Evolutionary conservation across 2,888 invertebrate species (phyloP).

Genomic region (Netelia fuscicornis): DNA sequence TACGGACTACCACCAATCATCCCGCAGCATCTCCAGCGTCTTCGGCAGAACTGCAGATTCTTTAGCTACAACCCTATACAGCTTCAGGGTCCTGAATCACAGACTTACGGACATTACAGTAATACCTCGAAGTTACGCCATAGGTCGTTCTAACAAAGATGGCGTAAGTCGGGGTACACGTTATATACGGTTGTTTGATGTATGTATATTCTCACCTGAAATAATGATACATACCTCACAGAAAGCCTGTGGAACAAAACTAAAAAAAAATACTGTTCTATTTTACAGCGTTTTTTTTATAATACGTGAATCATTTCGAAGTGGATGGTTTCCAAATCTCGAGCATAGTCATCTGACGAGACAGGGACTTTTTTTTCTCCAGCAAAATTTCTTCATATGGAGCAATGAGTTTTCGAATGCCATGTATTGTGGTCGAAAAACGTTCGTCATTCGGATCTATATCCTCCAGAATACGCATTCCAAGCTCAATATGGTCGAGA

Average conservation of each 20-base stretch:
- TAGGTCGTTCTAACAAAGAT: background rate
- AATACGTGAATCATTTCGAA: background rate
- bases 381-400: background rate
- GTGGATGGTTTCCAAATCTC: background rate
- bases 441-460: background rate
- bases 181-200: background rate
- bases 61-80: no score
- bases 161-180: background rate
- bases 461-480: conserved; percentile 1
- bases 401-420: background rate
- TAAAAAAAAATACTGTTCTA: background rate
- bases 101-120: no score
- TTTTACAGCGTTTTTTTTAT: background rate
- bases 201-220: background rate
- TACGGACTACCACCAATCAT: no score
- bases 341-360: conserved; percentile 1
- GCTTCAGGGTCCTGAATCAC: no score
- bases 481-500: background rate
- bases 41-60: no score
- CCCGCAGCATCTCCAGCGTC: no score
- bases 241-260: background rate
- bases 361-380: background rate
- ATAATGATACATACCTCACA: background rate
- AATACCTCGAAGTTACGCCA: background rate
- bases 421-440: background rate